Conservation (phyloP, 2,797 vertebrate species). For the Notolepis coatsorum region DNA sequence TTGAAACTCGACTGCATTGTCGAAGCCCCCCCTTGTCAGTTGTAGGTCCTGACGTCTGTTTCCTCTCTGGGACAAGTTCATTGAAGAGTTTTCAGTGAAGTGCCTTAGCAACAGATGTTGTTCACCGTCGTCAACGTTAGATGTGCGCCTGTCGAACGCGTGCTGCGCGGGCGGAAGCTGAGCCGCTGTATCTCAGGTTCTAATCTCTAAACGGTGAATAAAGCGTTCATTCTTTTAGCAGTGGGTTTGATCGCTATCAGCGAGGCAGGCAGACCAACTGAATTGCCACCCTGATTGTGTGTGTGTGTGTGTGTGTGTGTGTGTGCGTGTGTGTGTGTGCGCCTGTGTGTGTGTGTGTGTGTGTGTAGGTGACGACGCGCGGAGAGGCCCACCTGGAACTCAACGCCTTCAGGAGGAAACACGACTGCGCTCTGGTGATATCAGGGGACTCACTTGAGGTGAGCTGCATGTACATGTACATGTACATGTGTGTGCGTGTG, state of each 20-base stretch:
- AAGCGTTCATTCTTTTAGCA: too few relatives aligned
- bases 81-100: background rate
- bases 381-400: constrained; percentile 97
- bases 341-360: constrained; percentile 6
- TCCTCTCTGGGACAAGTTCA: constrained; percentile 1
- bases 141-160: too few relatives aligned
- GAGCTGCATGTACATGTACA: constrained; percentile 21
- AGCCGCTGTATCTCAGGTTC: background rate
- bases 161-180: too few relatives aligned
- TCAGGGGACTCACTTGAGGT: constrained; percentile 97
- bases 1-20: constrained; percentile 50
- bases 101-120: too few relatives aligned
- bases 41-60: too few relatives aligned
- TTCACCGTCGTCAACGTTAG: too few relatives aligned
- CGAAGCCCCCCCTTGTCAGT: constrained; percentile 6
- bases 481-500: background rate
- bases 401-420: constrained; percentile 96
- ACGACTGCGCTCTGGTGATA: constrained; percentile 97
- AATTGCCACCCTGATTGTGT: constrained; percentile 5
- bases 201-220: too few relatives aligned
- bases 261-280: background rate
- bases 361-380: constrained; percentile 92
- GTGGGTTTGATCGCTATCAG: background rate
- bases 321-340: constrained; percentile 10
- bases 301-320: constrained; percentile 7